Conservation (phyloP, 1,140 invertebrate species). For the Akabosia matsudoensis region DNA sequence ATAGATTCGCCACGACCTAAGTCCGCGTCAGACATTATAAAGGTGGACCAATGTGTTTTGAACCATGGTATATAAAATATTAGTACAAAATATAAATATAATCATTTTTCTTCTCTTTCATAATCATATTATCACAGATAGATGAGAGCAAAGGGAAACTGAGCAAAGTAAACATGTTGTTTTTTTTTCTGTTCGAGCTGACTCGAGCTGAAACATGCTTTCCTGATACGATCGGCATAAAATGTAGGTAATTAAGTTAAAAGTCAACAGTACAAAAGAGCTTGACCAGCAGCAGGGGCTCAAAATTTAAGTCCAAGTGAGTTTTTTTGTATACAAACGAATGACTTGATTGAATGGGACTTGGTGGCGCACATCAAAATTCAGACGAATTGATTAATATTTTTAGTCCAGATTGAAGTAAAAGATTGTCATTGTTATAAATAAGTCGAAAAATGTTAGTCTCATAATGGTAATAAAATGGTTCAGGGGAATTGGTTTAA, state of each 20-base stretch:
- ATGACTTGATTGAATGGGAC: neutral
- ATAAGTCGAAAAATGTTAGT: no score
- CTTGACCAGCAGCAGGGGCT: neutral
- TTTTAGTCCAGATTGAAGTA: no score
- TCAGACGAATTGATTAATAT: no score
- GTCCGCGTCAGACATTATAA: neutral
- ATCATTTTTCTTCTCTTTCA: no score
- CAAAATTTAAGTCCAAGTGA: neutral
- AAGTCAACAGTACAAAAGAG: neutral
- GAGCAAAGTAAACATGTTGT: neutral
- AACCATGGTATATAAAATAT: neutral
- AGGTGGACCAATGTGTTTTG: neutral
- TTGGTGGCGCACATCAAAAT: neutral
- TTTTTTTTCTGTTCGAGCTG: neutral
- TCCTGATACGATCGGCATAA: neutral
- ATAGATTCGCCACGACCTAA: neutral
- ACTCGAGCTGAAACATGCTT: no score
- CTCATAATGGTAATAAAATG: neutral
- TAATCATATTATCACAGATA: neutral
- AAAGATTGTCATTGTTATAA: no score
- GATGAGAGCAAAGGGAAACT: neutral
- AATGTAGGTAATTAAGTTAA: neutral
- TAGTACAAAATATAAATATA: neutral
- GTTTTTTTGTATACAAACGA: no score
- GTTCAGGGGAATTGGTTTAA: constrained; percentile 3